These are phyloP conservation scores for Polietes domitor DNA, from an alignment of 2,888 invertebrate species.

Conservation along the genomic window DNA sequence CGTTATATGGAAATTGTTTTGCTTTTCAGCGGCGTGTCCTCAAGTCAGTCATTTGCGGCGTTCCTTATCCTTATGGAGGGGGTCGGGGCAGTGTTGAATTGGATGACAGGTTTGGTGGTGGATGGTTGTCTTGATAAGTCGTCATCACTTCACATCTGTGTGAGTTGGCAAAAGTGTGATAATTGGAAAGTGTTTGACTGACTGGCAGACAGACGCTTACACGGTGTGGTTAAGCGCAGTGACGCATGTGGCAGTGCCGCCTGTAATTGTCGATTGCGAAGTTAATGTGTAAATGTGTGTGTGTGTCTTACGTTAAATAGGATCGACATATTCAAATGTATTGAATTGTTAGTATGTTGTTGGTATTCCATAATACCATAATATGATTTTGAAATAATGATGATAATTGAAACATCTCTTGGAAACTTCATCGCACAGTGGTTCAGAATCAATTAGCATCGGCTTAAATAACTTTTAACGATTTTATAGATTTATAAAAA, in stretches of 20 bases:
- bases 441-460: too few species aligned
- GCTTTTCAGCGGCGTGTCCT: constrained; percentile 1
- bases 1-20: constrained; percentile 23
- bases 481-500: too few species aligned
- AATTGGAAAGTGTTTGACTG: not conserved
- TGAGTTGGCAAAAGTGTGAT: not conserved
- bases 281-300: constrained; percentile 2
- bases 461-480: too few species aligned
- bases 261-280: not conserved
- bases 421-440: too few species aligned
- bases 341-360: constrained; percentile 4
- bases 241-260: not conserved
- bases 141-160: not conserved
- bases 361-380: constrained; percentile 18
- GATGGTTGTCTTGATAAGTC: not conserved
- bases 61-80: not conserved
- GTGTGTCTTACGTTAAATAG: not conserved
- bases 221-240: not conserved
- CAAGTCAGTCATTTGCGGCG: not conserved
- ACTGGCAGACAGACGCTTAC: not conserved
- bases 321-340: constrained; percentile 20
- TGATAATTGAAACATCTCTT: too few species aligned
- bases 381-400: too few species aligned
- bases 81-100: not conserved
- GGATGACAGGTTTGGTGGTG: not conserved